Evolutionary conservation across 2,113 vertebrate species (phyloP), one percentile per base, ranked within the genome.

Genomic region (Mormoops blainvillei): DNA sequence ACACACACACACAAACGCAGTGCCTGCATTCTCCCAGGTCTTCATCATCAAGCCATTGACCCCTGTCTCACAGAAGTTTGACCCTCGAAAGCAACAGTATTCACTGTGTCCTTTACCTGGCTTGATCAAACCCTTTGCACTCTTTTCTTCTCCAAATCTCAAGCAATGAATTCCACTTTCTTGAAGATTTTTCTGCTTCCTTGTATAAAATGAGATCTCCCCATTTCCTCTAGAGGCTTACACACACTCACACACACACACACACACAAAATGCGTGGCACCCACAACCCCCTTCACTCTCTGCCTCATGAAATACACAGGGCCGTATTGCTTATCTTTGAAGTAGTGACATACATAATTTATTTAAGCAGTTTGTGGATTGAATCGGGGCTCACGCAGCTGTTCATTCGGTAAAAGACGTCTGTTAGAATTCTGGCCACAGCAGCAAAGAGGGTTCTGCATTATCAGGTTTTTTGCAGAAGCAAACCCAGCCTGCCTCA

Each of bases 351-450:
- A 65, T 41, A 13, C 41, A 54, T 83, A 38, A 76, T 73, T 90
- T 94, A 96, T 87, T 91, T 89, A 82, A 87, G 61, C 83, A 61
- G n/a, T 43, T 89, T 93, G 83, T 50, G 31, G 61, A 61, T 54
- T 54, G 74, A n/a, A n/a, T 73, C 68, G 54, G 68, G 36, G 41
- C 61, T 94, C 89, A 54, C n/a, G 14, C 76, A 95, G 87, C 87
- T 91, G 92, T 94, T 80, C 36, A 28, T 61, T 86, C 38, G 38
- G 45, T 81, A 56, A 61, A 91, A 89, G 31, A 80, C 77, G 15
- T 28, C n/a, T 22, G 2, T 93, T 85, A 63, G 86, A 48, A 96
- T 86, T 93, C 92, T 61, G 54, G 16, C 38, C 45, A 61, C 2
- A 12, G 74, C n/a, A 74, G 50, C 85, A 76, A 93, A 87, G 67